Conservation (phyloP, 2,888 invertebrate species). For the Choreutis nemorana region DNA sequence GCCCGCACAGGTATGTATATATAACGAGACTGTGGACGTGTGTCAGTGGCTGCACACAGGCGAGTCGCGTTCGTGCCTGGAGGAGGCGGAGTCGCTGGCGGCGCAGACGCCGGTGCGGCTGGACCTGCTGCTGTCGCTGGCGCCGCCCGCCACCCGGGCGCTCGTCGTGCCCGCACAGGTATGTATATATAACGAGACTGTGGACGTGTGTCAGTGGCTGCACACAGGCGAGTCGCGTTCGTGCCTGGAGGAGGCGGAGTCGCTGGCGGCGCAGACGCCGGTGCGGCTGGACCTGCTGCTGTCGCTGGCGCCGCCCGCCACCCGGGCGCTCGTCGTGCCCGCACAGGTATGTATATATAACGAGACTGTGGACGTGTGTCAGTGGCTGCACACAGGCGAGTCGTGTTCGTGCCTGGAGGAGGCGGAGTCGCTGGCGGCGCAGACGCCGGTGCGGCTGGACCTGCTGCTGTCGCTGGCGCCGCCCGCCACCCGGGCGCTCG, state of each 20-base stretch:
- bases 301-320: constrained; percentile 86
- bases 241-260: constrained; percentile 86
- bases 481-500: constrained; percentile 78
- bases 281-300: constrained; percentile 87
- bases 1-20: constrained; percentile 56
- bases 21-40: no score
- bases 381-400: constrained; percentile 94
- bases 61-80: constrained; percentile 82
- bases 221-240: constrained; percentile 84
- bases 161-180: constrained; percentile 70
- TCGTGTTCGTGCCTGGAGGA: constrained; percentile 82
- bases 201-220: no score
- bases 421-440: constrained; percentile 88
- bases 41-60: constrained; percentile 97
- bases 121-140: constrained; percentile 84
- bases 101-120: constrained; percentile 90
- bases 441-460: constrained; percentile 90
- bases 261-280: constrained; percentile 89
- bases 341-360: constrained; percentile 42
- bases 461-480: constrained; percentile 85
- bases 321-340: constrained; percentile 76
- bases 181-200: no score
- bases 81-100: constrained; percentile 86
- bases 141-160: constrained; percentile 84
- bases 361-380: no score